phyloP scores from a whole-genome alignment of 2,113 vertebrate species.

The Elachura formosa region DNA sequence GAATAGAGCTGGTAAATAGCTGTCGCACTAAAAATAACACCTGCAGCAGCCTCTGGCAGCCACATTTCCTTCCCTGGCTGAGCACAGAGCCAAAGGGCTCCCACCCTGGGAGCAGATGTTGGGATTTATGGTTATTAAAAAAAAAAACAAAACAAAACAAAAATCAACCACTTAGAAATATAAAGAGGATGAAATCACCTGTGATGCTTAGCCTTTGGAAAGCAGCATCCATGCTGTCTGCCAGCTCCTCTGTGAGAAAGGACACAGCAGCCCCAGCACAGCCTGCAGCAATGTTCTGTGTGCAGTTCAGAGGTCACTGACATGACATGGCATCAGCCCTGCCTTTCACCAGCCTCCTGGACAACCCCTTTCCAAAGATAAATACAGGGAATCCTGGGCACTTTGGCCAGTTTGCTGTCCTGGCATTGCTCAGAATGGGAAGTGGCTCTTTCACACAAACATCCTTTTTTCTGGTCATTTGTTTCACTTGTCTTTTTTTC shows the following conservation, averaged over 20 bases:
- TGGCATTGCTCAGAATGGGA: neutral
- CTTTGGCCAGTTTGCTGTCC: neutral
- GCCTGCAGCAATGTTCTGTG: neutral
- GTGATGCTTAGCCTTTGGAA: neutral
- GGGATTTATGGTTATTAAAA: neutral
- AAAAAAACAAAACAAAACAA: neutral
- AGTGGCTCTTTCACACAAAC: neutral
- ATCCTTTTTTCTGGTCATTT: neutral
- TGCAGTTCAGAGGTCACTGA: neutral
- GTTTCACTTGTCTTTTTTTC: neutral
- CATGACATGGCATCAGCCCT: neutral
- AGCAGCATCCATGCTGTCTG: neutral
- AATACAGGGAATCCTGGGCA: neutral
- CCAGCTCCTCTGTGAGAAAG: rapidly evolving
- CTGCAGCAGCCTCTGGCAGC: neutral
- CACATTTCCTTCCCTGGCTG: neutral
- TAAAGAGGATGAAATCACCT: neutral
- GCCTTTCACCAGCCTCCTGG: neutral
- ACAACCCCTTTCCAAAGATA: neutral
- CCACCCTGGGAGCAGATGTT: neutral
- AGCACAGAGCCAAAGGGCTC: conserved; percentile 23
- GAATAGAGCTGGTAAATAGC: conserved; percentile 13
- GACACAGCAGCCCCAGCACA: neutral
- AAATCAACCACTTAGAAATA: conserved; percentile 1
- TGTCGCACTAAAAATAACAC: conserved; percentile 29